phyloP scores from a whole-genome alignment of 1,140 invertebrate species.

The Anastatus disparis region DNA sequence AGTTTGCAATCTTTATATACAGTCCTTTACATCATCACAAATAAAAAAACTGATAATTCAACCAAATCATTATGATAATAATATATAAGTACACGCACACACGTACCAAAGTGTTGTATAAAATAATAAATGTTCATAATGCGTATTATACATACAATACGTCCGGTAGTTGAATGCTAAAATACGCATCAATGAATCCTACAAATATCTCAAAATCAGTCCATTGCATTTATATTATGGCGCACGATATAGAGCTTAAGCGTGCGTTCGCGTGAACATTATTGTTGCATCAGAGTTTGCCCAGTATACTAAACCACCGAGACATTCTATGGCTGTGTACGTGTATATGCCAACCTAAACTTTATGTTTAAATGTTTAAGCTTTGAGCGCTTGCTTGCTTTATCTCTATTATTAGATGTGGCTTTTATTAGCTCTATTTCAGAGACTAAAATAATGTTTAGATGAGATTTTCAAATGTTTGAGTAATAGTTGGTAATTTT shows the following conservation, averaged over 20 bases:
- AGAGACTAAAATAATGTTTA: too few relatives aligned
- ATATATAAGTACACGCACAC: too few relatives aligned
- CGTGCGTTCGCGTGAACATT: neutral
- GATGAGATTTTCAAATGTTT: too few relatives aligned
- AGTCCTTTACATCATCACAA: too few relatives aligned
- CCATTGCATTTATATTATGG: neutral
- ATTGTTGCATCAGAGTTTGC: neutral
- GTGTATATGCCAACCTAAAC: neutral
- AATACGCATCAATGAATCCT: neutral
- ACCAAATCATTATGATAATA: too few relatives aligned
- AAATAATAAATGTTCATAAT: neutral
- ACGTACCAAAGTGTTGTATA: neutral
- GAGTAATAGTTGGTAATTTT: too few relatives aligned
- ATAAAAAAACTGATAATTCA: too few relatives aligned
- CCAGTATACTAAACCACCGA: too few relatives aligned
- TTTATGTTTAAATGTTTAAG: neutral
- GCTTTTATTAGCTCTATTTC: too few relatives aligned
- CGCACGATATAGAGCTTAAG: neutral
- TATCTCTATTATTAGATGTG: too few relatives aligned
- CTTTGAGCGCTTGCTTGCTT: neutral
- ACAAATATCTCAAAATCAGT: neutral
- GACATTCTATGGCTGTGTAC: neutral
- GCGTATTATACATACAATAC: neutral
- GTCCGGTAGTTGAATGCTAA: neutral
- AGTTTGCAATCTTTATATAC: too few relatives aligned